Base-by-base conservation (phyloP, 2,888 invertebrate species). In the Hirtodrosophila duncani region DNA sequence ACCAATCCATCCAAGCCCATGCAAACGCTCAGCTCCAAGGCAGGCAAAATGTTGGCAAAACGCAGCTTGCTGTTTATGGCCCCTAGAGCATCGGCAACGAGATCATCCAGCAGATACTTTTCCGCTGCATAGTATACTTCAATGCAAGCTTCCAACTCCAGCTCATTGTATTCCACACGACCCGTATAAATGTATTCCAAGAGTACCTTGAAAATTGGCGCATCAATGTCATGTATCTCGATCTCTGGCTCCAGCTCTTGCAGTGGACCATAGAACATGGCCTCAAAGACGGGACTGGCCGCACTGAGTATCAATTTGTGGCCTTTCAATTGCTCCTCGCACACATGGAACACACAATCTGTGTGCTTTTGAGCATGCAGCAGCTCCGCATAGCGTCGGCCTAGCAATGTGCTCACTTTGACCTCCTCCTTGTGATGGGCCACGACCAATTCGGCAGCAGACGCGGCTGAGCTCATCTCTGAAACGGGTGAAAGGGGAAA, bases 201-300 rank as follows among this genome's bases (percentile, higher is more conserved):
- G 16, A 88, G 65, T 5, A 84, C 77, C 30, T 85, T 77, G 55
- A 88, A 88, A n/a, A 85, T 84, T 1, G 85, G 83, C 1, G 84
- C 74, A 44, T 85, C 85, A 39, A 88, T 86, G 41, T 88, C 88
- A 5, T 86, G 69, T 30, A 88, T 86, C 50, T 81, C 82, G 14
- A 87, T 87, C 24, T 90, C 90, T 62, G 89, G 88, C 24, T 81
- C 69, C 26, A 67, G 64, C 41, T 83, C 78, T 17, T 82, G 71
- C 49, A 86, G 60, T 2, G 93, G 92, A 0, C 95, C 95, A 81
- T 89, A 94, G 81, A 95, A 94, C 95, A 95, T 95, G 3, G 94
- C 94, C 83, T 95, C 94, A 81, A 95, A 95, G 1, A 95, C 95
- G 1, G 95, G 95, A 75, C 95, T 95, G 0, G 94, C 92, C 90